Conservation (phyloP, 2,888 invertebrate species). For the Nomada lathburiana region DNA sequence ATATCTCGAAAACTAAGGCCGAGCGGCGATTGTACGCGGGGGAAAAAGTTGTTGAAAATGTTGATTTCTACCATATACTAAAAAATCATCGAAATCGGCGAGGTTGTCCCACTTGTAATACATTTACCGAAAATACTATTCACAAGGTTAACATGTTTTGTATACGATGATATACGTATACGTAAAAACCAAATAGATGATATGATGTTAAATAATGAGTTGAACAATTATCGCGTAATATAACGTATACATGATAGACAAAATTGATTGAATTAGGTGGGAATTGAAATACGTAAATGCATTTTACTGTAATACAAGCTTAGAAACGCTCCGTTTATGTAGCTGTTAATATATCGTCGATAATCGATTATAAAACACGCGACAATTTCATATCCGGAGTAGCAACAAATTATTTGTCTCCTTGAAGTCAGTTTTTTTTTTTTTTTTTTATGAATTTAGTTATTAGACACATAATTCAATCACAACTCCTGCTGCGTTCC, state of each 20-base stretch:
- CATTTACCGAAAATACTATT: not conserved
- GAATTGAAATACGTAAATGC: constrained; percentile 7
- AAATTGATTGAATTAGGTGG: constrained; percentile 11
- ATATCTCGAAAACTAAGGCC: no score
- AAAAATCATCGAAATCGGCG: no score
- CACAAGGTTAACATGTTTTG: constrained; percentile 14
- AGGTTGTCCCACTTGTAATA: no score
- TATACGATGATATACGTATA: constrained; percentile 21
- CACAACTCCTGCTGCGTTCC: constrained; percentile 40
- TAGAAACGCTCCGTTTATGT: not conserved
- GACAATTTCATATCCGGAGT: constrained; percentile 29
- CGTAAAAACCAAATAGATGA: constrained; percentile 31
- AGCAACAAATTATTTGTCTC: constrained; percentile 14
- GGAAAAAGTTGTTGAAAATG: no score
- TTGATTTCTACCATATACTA: no score
- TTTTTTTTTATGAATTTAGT: constrained; percentile 23
- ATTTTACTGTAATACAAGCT: constrained; percentile 8
- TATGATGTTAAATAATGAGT: constrained; percentile 22
- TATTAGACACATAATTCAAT: constrained; percentile 19
- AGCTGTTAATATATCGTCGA: not conserved
- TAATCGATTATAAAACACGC: constrained; percentile 8
- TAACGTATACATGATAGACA: constrained; percentile 15
- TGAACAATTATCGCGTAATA: constrained; percentile 10
- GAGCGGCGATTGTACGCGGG: no score
- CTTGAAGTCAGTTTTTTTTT: not conserved